Evolutionary conservation across 2,888 invertebrate species (phyloP).

Genomic region (Dascillus cervinus): DNA sequence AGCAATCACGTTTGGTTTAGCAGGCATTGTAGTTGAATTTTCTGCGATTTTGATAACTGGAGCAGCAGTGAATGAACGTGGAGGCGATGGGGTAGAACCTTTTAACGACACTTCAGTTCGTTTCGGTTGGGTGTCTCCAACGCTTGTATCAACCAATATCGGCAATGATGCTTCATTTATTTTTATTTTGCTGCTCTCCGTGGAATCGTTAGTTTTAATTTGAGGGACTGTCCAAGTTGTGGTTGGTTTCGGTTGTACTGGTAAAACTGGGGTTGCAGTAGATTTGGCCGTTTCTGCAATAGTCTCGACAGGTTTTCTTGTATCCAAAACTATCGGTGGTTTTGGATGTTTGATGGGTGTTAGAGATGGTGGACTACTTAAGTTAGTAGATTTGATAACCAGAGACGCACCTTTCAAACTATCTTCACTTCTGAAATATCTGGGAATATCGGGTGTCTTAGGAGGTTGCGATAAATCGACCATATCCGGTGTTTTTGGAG

Average conservation of each 20-base stretch:
- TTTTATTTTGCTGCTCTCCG: slow-evolving; percentile 1
- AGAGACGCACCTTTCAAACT: slow-evolving; percentile 23
- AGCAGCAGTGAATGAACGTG: not conserved
- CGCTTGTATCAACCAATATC: not conserved
- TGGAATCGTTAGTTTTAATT: slow-evolving; percentile 2
- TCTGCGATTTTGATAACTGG: not conserved
- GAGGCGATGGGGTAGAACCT: not conserved
- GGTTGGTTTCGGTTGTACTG: slow-evolving; percentile 22
- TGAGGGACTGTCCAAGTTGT: slow-evolving; percentile 1
- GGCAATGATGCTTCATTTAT: not conserved
- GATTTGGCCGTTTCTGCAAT: slow-evolving; percentile 5
- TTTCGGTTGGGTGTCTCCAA: no score
- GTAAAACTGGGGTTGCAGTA: not conserved
- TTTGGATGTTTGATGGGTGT: slow-evolving; percentile 38
- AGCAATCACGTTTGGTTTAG: no score
- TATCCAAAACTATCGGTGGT: slow-evolving; percentile 9
- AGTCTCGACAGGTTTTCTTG: slow-evolving; percentile 4
- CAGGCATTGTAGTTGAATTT: not conserved
- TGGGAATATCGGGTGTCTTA: slow-evolving; percentile 50
- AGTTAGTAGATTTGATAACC: slow-evolving; percentile 27
- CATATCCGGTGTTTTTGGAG: slow-evolving; percentile 42
- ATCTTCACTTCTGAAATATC: slow-evolving; percentile 43
- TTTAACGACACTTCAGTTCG: not conserved
- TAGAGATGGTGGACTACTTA: slow-evolving; percentile 37
- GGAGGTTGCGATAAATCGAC: slow-evolving; percentile 47